Percentiles rank a stretch among this genome's conserved stretches.
phyloP scores from a whole-genome alignment of 2,113 vertebrate species.

The Lethenteron reissneri region DNA sequence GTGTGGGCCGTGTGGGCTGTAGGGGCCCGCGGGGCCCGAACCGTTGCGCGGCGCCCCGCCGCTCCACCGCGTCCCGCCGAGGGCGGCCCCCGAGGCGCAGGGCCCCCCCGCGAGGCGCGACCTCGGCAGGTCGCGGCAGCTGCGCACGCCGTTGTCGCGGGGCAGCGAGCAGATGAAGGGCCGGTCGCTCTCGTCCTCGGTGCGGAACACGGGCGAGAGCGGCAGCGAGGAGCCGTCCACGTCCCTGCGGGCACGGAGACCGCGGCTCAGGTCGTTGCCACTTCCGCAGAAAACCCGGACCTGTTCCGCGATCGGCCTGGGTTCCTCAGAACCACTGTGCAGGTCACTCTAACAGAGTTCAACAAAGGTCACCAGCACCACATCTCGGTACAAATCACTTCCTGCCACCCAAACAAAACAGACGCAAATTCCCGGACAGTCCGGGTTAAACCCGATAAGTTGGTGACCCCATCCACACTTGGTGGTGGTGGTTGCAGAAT shows the following conservation, averaged over 20 bases:
- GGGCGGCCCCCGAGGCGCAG: conserved; percentile 33
- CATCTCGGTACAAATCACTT: background rate
- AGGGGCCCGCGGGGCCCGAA: conserved; percentile 61
- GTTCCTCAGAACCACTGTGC: too few relatives aligned
- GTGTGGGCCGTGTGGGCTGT: too few relatives aligned
- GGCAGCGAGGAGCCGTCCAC: conserved; percentile 17
- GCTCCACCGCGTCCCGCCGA: background rate
- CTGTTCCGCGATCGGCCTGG: too few relatives aligned
- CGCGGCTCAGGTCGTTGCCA: too few relatives aligned
- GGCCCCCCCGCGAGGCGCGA: conserved; percentile 45
- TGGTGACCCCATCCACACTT: background rate
- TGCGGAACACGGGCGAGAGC: conserved; percentile 63
- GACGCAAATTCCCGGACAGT: background rate
- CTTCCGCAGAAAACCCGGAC: too few relatives aligned
- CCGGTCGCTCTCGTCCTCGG: conserved; percentile 75
- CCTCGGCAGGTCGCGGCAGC: conserved; percentile 46
- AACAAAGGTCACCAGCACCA: too few relatives aligned
- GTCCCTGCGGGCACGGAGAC: too few relatives aligned
- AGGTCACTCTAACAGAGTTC: too few relatives aligned
- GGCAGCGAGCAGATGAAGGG: conserved; percentile 91
- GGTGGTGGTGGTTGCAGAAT: background rate
- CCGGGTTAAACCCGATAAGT: background rate
- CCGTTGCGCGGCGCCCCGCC: background rate
- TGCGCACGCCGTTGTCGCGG: conserved; percentile 64
- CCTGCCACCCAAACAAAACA: background rate